phyloP scores from a whole-genome alignment of 2,888 invertebrate genomes.

The Charanyca ferruginea region DNA sequence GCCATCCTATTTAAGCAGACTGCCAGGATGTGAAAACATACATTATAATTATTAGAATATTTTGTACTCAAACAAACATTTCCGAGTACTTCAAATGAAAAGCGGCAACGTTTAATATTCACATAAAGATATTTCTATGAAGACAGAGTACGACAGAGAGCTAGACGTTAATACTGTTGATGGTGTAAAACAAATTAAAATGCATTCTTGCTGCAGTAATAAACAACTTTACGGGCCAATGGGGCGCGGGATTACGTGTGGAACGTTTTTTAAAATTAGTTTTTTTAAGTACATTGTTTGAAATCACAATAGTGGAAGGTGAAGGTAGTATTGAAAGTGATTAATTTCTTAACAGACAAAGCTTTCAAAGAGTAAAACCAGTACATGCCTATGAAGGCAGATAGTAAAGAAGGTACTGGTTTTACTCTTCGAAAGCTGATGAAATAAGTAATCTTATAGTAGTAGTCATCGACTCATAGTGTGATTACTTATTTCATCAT shows the following conservation, averaged over 20 bases:
- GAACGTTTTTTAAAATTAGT: slow-evolving; percentile 43
- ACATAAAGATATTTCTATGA: slow-evolving; percentile 60
- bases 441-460: too few relatives aligned
- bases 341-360: not conserved
- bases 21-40: slow-evolving; percentile 8
- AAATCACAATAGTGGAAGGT: not conserved
- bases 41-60: slow-evolving; percentile 8
- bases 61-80: slow-evolving; percentile 9
- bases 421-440: too few relatives aligned
- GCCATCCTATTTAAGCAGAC: not conserved
- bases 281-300: slow-evolving; percentile 11
- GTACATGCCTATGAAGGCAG: too few relatives aligned
- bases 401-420: too few relatives aligned
- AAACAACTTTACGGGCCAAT: slow-evolving; percentile 71
- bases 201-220: slow-evolving; percentile 75
- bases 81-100: slow-evolving; percentile 31
- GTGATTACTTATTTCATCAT: too few relatives aligned
- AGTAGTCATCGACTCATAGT: too few relatives aligned
- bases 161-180: slow-evolving; percentile 73
- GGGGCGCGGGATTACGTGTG: slow-evolving; percentile 44
- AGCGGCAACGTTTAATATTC: slow-evolving; percentile 34
- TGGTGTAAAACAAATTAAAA: slow-evolving; percentile 78
- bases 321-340: not conserved
- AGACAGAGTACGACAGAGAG: slow-evolving; percentile 56
- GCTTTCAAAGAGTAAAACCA: too few relatives aligned